Conservation (phyloP, 2,113 vertebrate genomes). For the Oncorhynchus gorbuscha region DNA sequence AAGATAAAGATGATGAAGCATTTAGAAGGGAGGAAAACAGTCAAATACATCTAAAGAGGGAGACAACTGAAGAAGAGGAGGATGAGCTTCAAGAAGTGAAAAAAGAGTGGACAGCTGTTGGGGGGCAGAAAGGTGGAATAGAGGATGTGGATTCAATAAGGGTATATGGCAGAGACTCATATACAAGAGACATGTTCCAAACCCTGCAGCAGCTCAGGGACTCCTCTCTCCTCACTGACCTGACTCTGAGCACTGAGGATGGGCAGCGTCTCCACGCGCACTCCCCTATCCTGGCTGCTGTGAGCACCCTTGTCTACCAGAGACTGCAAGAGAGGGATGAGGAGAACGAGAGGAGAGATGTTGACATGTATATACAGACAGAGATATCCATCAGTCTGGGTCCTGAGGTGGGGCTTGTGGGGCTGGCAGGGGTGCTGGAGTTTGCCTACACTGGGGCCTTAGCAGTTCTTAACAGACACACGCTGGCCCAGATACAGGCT, state of each 20-base stretch:
- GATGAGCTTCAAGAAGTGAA: not conserved
- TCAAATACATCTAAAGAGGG: not conserved
- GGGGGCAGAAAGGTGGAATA: not conserved
- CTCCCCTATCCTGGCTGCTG: conserved; percentile 69
- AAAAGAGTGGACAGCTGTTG: not conserved
- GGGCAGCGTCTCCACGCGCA: conserved; percentile 62
- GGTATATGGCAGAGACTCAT: conserved; percentile 46
- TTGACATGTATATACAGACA: not conserved
- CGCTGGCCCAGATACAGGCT: conserved; percentile 42
- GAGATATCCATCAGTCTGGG: conserved; percentile 23
- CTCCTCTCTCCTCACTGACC: conserved; percentile 66
- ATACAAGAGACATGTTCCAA: conserved; percentile 61
- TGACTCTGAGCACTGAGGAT: conserved; percentile 55
- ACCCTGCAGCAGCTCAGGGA: conserved; percentile 65
- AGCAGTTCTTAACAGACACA: conserved; percentile 17
- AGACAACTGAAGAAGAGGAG: not conserved
- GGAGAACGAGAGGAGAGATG: not conserved
- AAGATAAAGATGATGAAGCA: not conserved
- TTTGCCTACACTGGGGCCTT: conserved; percentile 72
- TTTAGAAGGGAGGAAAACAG: not conserved
- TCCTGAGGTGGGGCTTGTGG: conserved; percentile 24
- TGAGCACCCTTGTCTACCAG: conserved; percentile 67
- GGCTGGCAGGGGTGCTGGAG: conserved; percentile 64
- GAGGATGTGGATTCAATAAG: conserved; percentile 29
- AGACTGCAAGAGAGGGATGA: conserved; percentile 6